phyloP scores from a whole-genome alignment of 1,140 invertebrate genomes.

The Subanguina moxae region DNA sequence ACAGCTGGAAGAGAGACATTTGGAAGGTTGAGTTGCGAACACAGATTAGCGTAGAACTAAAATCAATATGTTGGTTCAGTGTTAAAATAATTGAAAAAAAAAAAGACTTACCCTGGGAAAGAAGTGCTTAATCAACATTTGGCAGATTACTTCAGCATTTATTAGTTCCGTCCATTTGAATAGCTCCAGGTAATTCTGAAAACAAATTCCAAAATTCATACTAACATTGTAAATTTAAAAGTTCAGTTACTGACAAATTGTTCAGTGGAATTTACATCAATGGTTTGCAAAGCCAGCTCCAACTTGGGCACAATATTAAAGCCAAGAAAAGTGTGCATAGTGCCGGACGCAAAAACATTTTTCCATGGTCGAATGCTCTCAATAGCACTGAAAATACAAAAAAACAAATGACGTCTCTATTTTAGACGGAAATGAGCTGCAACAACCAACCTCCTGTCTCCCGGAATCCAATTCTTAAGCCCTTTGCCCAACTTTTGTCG shows the following conservation, averaged over 20 bases:
- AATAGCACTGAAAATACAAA: conserved; percentile 82
- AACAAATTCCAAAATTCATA: neutral
- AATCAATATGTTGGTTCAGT: conserved; percentile 13
- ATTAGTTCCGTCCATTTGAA: conserved; percentile 50
- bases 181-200: conserved; percentile 25
- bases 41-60: conserved; percentile 44
- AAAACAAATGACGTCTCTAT: too few species aligned
- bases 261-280: conserved; percentile 20
- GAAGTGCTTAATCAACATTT: conserved; percentile 47
- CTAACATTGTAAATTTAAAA: neutral
- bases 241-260: conserved; percentile 16
- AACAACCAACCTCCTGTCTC: conserved; percentile 35
- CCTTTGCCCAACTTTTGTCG: conserved; percentile 83
- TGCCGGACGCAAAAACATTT: conserved; percentile 69
- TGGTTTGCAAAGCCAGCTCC: conserved; percentile 23
- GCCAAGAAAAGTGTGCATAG: conserved; percentile 44
- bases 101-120: conserved; percentile 48
- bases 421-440: too few species aligned
- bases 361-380: conserved; percentile 88
- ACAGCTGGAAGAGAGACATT: conserved; percentile 29
- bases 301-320: conserved; percentile 57
- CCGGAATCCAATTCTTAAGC: conserved; percentile 73
- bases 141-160: conserved; percentile 36
- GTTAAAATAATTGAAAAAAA: conserved; percentile 13
- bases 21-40: conserved; percentile 36